Base-by-base conservation (phyloP, 2,113 vertebrate genomes). In the Pluvialis apricaria region DNA sequence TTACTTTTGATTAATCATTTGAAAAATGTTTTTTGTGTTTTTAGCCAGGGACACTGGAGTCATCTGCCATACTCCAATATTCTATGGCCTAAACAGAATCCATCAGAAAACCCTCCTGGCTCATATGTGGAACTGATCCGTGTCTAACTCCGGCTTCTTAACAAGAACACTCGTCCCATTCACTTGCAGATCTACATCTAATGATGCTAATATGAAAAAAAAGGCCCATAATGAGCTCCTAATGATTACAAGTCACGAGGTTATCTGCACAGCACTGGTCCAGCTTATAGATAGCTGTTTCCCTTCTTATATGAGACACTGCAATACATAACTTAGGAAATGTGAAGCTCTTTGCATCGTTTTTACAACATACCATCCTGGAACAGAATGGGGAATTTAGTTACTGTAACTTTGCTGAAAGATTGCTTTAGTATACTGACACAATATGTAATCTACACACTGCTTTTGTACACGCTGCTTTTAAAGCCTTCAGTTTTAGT, bases 341-440 rank as follows among this genome's bases (percentile, higher is more conserved):
- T 0, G 3, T 10, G 44, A 58, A 38, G 25, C 5, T 45, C 61
- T 52, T 15, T 2, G 13, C 36, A 26, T 13, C 3, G 42, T 65
- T 72, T 55, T 51, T 15, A 32, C 54, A 75, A 25, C 18, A 20
- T 7, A 40, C 7, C 32, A 25, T 5, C 15, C 15, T 6, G 5
- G 64, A 58, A 47, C 0, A 25, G 9, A 52, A n/a, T 0, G 2
- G 16, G 8, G 20, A 62, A 26, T 28, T 15, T 31, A 29, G 15
- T 14, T 62, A 77, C 24, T 13, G 5, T 8, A 28, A 24, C 20
- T 84, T 22, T 28, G 22, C 42, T 20, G 14, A 11, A 54, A 94
- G 58, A 40, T 9, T 38, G 21, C 69, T 45, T 31, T 10, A 64
- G 13, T 26, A 25, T 13, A 24, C 49, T 51, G 24, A 51, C 24